phyloP scores from a whole-genome alignment of 2,113 vertebrate species.

The Clarias gariepinus region DNA sequence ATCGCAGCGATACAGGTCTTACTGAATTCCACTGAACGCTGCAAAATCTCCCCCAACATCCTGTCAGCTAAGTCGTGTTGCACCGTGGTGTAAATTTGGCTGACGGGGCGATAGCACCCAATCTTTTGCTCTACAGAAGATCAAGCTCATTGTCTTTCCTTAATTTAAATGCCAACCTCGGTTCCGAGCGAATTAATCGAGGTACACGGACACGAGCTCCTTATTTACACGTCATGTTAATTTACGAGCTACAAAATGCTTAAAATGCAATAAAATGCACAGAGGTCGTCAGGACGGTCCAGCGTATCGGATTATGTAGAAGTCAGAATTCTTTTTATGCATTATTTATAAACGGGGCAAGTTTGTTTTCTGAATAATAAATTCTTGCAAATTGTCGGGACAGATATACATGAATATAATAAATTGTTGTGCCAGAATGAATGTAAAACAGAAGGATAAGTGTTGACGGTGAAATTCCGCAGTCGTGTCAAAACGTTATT shows the following conservation, averaged over 20 bases:
- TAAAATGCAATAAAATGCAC: no score
- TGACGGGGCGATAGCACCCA: background rate
- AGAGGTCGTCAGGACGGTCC: no score
- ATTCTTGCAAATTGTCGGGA: no score
- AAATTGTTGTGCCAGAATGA: no score
- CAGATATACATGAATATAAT: no score
- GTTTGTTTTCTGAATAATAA: no score
- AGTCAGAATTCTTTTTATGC: no score
- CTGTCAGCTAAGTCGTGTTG: background rate
- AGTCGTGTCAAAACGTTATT: no score
- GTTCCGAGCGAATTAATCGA: background rate
- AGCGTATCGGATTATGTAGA: no score
- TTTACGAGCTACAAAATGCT: background rate
- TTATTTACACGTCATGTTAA: background rate
- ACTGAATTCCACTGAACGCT: background rate
- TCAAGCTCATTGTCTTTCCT: background rate
- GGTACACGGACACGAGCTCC: background rate
- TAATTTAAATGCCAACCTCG: background rate
- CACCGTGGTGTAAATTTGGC: background rate
- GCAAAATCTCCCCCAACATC: background rate
- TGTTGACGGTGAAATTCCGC: no score
- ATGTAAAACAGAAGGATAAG: background rate
- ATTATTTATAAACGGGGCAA: no score
- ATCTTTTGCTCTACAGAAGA: background rate
- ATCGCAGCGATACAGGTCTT: background rate